Conservation (phyloP, 2,113 vertebrate genomes). For the Catharus fuscescens region DNA sequence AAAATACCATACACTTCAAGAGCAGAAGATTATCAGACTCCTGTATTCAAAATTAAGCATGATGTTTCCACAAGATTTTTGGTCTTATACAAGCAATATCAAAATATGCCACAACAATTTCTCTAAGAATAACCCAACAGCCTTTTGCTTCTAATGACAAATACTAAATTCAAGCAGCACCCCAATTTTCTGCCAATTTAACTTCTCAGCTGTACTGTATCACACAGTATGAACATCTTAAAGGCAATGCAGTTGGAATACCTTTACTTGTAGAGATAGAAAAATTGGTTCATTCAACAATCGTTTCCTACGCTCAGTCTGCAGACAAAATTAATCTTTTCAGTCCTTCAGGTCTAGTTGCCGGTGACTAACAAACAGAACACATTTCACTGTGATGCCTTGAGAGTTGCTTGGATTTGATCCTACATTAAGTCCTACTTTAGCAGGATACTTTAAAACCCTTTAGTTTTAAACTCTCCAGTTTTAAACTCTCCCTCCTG, state of each 20-base stretch:
- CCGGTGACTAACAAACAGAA: neutral
- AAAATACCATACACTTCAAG: neutral
- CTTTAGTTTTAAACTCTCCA: neutral
- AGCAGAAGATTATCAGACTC: neutral
- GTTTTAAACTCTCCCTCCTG: neutral
- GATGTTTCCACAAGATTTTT: neutral
- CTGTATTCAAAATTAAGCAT: neutral
- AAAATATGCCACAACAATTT: neutral
- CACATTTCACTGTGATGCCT: neutral
- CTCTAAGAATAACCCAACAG: neutral
- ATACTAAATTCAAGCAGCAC: neutral
- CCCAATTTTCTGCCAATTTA: neutral
- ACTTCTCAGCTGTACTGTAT: neutral
- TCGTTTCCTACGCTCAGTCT: neutral
- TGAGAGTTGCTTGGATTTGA: neutral
- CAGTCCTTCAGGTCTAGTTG: neutral
- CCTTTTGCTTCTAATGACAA: neutral
- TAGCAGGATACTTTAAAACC: neutral
- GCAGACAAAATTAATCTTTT: neutral
- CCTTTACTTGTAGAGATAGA: neutral
- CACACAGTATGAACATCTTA: neutral
- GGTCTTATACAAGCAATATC: neutral
- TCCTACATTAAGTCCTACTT: neutral
- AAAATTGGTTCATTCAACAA: neutral
- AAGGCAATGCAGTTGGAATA: neutral